Base-by-base conservation (phyloP, 2,888 invertebrate species). In the Dusona sp. region DNA sequence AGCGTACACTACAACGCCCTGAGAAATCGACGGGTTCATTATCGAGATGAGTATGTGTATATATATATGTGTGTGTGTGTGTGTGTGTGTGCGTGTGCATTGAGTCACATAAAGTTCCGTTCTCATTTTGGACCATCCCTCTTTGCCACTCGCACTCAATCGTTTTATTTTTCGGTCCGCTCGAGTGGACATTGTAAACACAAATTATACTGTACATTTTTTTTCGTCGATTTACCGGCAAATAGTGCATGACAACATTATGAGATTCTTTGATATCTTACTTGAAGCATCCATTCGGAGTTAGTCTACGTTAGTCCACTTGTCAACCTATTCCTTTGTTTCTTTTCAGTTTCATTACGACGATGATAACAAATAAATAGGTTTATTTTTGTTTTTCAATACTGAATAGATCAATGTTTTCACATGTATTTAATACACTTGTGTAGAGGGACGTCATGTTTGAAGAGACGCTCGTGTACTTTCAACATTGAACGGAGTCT, bases 21-120 rank as follows among this genome's bases (percentile, higher is more conserved):
- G 74, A 75, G 88, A 80, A 84, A 85, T 87, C 83, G 84, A 88
- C 85, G 84, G 85, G 83, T 85, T 83, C 74, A 88, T 88, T 86
- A 84, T 85, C 83, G 82, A 78, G 33, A 75, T 9, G 57, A 33
- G 29, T 38, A 74, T 13, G 68, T 75, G 36, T 36, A 22, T 42
- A 65, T 42, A 22, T 57, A 25, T n/a, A n/a, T n/a, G n/a, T n/a
- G n/a, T n/a, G n/a, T n/a, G n/a, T n/a, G n/a, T n/a, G n/a, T n/a
- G n/a, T n/a, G n/a, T n/a, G n/a, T n/a, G n/a, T n/a, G n/a, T n/a
- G n/a, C n/a, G n/a, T 11, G 61, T 61, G 29, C 29, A 61, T 29
- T 11, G 61, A 61, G 29, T 61, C 61, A 29, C 29, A 29, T 29
- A 16, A 29, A 68, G 80, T 78, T 78, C 77, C 80, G 73, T 64